Evolutionary conservation across 2,797 vertebrate species (phyloP), one percentile per base, ranked within the genome.

Genomic region (Carduelis carduelis): DNA sequence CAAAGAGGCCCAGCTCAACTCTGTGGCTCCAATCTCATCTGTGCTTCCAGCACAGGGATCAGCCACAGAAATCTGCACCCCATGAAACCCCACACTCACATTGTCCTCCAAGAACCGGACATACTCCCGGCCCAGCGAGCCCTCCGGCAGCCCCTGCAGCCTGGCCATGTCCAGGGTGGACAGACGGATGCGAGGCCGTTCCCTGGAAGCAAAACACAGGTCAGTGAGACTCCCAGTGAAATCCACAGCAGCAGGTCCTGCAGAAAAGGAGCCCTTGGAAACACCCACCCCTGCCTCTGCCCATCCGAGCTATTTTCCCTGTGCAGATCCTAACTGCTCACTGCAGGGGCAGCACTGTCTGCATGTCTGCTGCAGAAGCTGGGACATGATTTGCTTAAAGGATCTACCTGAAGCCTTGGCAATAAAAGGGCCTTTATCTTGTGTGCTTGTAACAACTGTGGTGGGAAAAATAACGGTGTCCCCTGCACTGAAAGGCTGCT

Each of bases 101-200:
- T 99, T 99, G 74, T 98, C 97, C 66, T 99, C 98, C 74, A 99
- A 95, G 93, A 99, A 99, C 27, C 97, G 97, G 44, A 98, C 93
- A 13, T 99, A 99, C 89, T 99, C 99, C 28, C 98, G 97, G 57
- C 99, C 99, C 20, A 99, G 97, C 0, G 99, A 98, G 72, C 98
- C 99, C 0, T 98, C 98, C 0, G 99, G 99, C 95, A 99, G 96
- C 8, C 95, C 97, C 23, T 72, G 96, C 97, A 99, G 98, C 72
- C 84, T 93, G 37, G 49, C 72, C 78, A 99, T 60, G 87, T 99
- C 98, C 11, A 99, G 97, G 0, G 98, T 99, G 35, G 99, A 99
- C 28, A 99, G 97, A 1, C 98, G 98, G 94, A 99, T 99, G 50
- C 98, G 97, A 47, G 99, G 99, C 52, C 99, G 98, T 64, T 99